These are phyloP conservation scores for Chloropsis cyanopogon DNA, from an alignment of 2,113 vertebrate species.

Conservation along the genomic window DNA sequence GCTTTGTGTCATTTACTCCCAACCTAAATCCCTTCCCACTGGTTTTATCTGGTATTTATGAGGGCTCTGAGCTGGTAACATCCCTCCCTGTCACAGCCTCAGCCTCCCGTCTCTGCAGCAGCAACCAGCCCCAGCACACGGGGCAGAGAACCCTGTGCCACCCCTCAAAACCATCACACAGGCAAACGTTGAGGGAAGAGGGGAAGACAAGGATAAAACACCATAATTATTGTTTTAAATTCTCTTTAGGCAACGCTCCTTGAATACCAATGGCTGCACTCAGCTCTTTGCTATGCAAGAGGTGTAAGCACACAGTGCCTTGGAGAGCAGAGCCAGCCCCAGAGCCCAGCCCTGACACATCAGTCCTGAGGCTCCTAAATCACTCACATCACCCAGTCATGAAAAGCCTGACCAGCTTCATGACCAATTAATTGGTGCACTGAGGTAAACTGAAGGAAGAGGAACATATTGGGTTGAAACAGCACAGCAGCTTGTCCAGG, in stretches of 20 bases:
- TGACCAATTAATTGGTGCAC: neutral
- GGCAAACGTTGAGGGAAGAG: neutral
- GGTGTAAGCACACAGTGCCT: neutral
- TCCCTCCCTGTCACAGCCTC: neutral
- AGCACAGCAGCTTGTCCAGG: neutral
- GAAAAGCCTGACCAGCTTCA: neutral
- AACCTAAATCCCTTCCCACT: slow-evolving; percentile 50
- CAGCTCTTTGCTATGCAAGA: neutral
- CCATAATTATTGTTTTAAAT: neutral
- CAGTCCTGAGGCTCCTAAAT: neutral
- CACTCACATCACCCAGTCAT: neutral
- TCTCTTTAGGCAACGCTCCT: neutral
- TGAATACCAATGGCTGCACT: neutral
- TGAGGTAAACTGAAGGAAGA: neutral
- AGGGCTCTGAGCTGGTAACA: slow-evolving; percentile 20
- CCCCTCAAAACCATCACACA: neutral
- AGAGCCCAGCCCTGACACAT: neutral
- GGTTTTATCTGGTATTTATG: slow-evolving; percentile 58
- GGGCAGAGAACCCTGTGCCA: neutral
- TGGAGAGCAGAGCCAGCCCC: neutral
- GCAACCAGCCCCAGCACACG: neutral
- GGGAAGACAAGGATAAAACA: neutral
- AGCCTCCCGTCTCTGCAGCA: neutral
- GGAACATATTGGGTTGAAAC: neutral
- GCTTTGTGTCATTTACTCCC: slow-evolving; percentile 69